These are phyloP conservation scores for Ibycter americanus DNA, from an alignment of 2,797 vertebrate species.

Conservation along the genomic window DNA sequence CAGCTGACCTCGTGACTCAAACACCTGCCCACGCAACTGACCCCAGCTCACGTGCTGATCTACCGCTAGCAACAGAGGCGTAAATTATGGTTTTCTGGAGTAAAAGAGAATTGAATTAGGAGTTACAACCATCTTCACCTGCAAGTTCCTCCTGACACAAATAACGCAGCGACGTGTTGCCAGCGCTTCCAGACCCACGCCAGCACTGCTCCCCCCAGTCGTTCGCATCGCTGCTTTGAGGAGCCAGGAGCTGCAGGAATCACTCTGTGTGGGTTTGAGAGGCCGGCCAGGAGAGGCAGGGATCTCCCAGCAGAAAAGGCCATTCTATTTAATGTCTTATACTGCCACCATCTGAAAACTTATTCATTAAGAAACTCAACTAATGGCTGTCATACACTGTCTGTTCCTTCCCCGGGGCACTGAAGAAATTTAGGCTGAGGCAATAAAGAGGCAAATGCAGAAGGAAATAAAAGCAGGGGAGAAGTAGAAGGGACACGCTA, in stretches of 20 bases:
- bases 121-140: background rate
- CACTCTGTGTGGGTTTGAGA: accelerated
- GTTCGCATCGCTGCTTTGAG: accelerated
- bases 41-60: accelerated
- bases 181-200: too few relatives aligned
- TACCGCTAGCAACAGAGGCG: accelerated
- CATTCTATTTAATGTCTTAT: background rate
- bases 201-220: accelerated
- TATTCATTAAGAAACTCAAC: accelerated
- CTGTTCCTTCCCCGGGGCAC: background rate
- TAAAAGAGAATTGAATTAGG: accelerated
- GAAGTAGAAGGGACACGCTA: background rate
- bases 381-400: background rate
- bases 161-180: accelerated
- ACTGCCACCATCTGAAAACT: conserved; percentile 28
- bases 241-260: background rate
- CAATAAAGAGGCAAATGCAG: background rate
- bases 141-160: background rate
- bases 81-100: accelerated
- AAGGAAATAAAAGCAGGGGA: background rate
- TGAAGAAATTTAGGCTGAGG: background rate
- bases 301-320: background rate
- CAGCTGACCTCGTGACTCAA: accelerated
- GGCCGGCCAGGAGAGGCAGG: background rate
- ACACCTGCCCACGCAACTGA: accelerated